Evolutionary conservation across 2,113 vertebrate genomes (phyloP).

Genomic region (Sapajus apella): DNA sequence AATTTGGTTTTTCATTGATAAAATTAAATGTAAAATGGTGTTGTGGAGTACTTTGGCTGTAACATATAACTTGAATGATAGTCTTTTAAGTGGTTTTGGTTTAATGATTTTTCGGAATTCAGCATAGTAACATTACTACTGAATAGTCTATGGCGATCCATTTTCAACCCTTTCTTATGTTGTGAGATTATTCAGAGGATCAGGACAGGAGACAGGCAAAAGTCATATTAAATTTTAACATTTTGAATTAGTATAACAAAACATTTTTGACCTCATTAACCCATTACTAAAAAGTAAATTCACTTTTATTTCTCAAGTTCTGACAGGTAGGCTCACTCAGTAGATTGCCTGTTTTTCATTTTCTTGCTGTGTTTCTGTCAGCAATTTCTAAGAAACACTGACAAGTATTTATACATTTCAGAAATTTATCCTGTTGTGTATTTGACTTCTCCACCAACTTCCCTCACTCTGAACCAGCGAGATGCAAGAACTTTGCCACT

Average conservation of each 20-base stretch:
- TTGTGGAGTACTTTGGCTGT: background rate
- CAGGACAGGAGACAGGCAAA: background rate
- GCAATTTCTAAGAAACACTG: background rate
- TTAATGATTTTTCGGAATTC: background rate
- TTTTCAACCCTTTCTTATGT: background rate
- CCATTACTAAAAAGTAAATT: background rate
- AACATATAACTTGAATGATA: background rate
- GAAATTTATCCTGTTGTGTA: background rate
- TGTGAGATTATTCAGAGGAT: background rate
- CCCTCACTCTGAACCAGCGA: background rate
- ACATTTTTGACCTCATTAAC: background rate
- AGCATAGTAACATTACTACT: background rate
- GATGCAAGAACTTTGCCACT: background rate
- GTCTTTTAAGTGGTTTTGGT: background rate
- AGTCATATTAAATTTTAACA: background rate
- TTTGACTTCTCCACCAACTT: background rate
- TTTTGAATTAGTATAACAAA: background rate
- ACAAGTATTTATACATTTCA: background rate
- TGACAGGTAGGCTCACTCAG: background rate
- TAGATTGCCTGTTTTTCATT: background rate
- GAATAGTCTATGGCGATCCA: background rate
- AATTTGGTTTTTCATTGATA: constrained; percentile 14
- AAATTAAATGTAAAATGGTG: background rate
- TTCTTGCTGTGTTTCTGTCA: background rate
- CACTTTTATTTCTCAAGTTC: background rate